phyloP scores from a whole-genome alignment of 2,113 vertebrate genomes.

The Ailuropoda melanoleuca region DNA sequence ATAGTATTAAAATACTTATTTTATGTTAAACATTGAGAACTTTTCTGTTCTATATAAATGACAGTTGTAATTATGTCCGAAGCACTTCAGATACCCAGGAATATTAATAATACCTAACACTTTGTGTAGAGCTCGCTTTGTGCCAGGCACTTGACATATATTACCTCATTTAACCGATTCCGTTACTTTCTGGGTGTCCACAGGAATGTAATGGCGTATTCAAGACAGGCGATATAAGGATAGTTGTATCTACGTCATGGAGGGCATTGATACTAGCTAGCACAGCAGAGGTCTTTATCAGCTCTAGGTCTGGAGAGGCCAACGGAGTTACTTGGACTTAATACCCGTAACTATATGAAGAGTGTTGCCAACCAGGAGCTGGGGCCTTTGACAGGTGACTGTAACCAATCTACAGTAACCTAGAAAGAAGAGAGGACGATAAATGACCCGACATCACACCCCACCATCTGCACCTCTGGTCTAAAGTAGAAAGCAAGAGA shows the following conservation, averaged over 20 bases:
- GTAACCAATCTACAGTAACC: not conserved
- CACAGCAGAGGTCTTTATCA: not conserved
- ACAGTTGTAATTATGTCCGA: not conserved
- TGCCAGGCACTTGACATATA: not conserved
- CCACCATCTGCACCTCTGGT: no score
- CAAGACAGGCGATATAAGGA: not conserved
- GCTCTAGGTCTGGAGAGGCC: not conserved
- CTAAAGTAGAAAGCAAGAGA: not conserved
- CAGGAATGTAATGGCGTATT: not conserved
- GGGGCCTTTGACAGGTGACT: not conserved
- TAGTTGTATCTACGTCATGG: not conserved
- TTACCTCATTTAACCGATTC: not conserved
- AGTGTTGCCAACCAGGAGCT: not conserved
- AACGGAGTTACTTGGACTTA: not conserved
- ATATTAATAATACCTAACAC: not conserved
- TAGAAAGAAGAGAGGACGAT: not conserved
- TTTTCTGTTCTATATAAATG: not conserved
- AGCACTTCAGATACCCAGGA: not conserved
- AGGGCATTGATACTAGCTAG: not conserved
- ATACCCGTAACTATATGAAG: not conserved
- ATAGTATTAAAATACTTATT: not conserved
- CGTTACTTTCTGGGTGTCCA: not conserved
- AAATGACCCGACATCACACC: not conserved
- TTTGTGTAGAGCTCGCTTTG: not conserved
- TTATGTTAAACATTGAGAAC: not conserved